A percentile compares a stretch with the other conserved stretches of the same genome.
These are phyloP conservation scores for Holotrichia oblita DNA, from an alignment of 1,140 invertebrate genomes.

Conservation along the genomic window DNA sequence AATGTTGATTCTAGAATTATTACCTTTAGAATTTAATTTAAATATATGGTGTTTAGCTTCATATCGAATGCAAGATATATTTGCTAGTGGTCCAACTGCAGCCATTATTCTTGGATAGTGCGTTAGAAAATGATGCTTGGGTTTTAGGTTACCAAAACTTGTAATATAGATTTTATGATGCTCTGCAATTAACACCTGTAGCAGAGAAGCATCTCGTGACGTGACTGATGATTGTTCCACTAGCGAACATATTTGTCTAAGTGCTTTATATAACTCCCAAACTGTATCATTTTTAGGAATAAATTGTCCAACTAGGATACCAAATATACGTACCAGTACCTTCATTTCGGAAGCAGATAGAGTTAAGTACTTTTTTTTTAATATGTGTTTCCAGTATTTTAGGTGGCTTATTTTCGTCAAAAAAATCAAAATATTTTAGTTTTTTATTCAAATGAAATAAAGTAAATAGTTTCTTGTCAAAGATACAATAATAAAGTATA, in stretches of 20 bases:
- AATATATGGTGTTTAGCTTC: conserved; percentile 1
- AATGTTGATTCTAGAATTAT: too few relatives aligned
- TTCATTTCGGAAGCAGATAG: conserved; percentile 2
- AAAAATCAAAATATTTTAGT: conserved; percentile 6
- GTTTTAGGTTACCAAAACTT: conserved; percentile 16
- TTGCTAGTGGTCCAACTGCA: not conserved
- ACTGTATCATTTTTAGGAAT: not conserved
- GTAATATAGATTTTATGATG: not conserved
- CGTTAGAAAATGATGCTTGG: conserved; percentile 6
- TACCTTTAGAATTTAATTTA: not conserved
- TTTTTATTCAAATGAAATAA: too few relatives aligned
- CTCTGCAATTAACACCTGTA: not conserved
- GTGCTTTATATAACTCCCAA: conserved; percentile 13
- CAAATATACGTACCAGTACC: not conserved
- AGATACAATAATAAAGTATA: too few relatives aligned
- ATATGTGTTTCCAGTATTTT: not conserved
- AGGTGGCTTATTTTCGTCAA: not conserved
- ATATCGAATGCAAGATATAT: not conserved
- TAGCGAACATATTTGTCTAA: not conserved
- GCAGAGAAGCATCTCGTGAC: not conserved
- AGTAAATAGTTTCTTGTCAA: too few relatives aligned
- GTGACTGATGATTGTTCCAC: conserved; percentile 1
- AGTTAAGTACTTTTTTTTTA: not conserved
- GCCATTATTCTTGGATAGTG: conserved; percentile 4
- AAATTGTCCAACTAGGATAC: not conserved